Evolutionary conservation across 1,140 invertebrate species (phyloP).

Genomic region (Camponotus pennsylvanicus): DNA sequence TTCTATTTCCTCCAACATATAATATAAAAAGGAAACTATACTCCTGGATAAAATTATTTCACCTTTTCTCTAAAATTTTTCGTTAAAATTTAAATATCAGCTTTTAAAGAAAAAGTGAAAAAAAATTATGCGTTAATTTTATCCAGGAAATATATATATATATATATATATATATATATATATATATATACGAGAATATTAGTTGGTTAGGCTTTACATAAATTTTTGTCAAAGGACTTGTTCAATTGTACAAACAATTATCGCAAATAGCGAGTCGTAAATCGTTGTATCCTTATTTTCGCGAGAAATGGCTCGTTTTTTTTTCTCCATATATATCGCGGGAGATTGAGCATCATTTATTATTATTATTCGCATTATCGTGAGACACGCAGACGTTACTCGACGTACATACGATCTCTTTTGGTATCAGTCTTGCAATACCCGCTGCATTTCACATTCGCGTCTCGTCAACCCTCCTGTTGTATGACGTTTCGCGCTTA

Average conservation of each 20-base stretch:
- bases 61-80: no score
- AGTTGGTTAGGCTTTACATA: background rate
- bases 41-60: no score
- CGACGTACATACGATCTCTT: slow-evolving; percentile 31
- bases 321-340: background rate
- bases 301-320: background rate
- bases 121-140: no score
- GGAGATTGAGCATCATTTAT: slow-evolving; percentile 32
- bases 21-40: no score
- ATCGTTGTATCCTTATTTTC: slow-evolving; percentile 25
- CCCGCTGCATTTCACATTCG: slow-evolving; percentile 57
- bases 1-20: no score
- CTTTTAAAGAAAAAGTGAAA: no score
- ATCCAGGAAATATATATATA: no score
- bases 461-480: slow-evolving; percentile 36
- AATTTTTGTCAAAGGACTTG: background rate
- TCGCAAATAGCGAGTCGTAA: slow-evolving; percentile 1
- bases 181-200: background rate
- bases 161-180: no score
- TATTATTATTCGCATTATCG: slow-evolving; percentile 42
- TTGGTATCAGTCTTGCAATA: slow-evolving; percentile 10
- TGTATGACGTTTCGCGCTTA: slow-evolving; percentile 45
- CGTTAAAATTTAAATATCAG: no score
- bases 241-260: background rate
- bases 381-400: slow-evolving; percentile 34